Evolutionary conservation across 2,113 vertebrate genomes (phyloP).

Genomic region (Galemys pyrenaicus): DNA sequence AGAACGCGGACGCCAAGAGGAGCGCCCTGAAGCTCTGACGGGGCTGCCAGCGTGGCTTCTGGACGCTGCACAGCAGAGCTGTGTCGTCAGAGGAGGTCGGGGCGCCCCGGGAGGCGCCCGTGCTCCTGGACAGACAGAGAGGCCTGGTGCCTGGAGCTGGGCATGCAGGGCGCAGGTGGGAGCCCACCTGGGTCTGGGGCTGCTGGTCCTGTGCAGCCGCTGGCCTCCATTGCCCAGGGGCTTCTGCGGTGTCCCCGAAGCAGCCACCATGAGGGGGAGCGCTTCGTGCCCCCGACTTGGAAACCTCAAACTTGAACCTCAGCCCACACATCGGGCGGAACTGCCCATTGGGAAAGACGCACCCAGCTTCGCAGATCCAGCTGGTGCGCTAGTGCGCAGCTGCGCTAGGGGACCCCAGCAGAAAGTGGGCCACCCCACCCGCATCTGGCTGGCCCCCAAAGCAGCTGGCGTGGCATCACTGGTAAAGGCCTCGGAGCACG

Average conservation of each 20-base stretch:
- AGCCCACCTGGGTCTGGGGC: no score
- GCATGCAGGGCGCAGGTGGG: no score
- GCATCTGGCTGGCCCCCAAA: constrained; percentile 72
- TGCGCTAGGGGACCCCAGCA: constrained; percentile 52
- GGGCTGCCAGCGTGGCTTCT: accelerated
- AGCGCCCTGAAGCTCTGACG: no score
- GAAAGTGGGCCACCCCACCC: constrained; percentile 65
- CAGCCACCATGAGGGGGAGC: not conserved
- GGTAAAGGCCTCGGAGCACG: constrained; percentile 68
- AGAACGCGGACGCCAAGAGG: no score
- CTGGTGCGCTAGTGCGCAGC: constrained; percentile 54
- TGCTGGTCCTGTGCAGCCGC: not conserved
- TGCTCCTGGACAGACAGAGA: not conserved
- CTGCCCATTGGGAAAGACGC: constrained; percentile 12
- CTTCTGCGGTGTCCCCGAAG: not conserved
- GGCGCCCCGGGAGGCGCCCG: not conserved
- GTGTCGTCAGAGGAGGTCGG: not conserved
- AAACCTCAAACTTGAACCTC: constrained; percentile 31
- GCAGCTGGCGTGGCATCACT: constrained; percentile 71
- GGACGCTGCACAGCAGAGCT: not conserved
- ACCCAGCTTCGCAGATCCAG: constrained; percentile 1
- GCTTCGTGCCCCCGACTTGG: not conserved
- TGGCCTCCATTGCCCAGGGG: not conserved
- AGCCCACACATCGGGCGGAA: not conserved
- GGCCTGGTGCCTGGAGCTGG: not conserved